Conservation (phyloP, 2,888 invertebrate species). For the Drosophila nigritarsus region DNA sequence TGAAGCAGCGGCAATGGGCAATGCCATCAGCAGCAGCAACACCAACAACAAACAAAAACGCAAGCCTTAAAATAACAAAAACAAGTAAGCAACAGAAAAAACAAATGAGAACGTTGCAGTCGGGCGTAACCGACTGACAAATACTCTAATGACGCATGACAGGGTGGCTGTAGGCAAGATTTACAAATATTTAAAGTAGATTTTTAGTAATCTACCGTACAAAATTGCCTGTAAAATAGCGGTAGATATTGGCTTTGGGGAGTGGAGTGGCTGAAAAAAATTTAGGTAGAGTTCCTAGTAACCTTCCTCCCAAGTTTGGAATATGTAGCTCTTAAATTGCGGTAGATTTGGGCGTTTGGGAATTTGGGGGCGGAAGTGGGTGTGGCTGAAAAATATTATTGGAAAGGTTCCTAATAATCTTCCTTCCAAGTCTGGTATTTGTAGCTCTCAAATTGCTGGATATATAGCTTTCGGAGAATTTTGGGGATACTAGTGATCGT, state of each 20-base stretch:
- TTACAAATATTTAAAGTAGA: background rate
- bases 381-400: too few species aligned
- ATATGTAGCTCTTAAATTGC: background rate
- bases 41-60: conserved; percentile 20
- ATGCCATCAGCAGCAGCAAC: conserved; percentile 7
- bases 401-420: too few species aligned
- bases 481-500: too few species aligned
- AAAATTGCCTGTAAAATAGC: too few species aligned
- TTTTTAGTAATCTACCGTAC: background rate
- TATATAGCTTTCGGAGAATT: too few species aligned
- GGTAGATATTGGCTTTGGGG: too few species aligned
- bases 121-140: background rate
- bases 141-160: background rate
- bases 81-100: conserved; percentile 14
- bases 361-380: background rate
- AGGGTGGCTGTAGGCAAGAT: background rate
- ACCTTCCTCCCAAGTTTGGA: background rate
- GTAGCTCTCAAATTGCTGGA: too few species aligned
- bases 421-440: too few species aligned
- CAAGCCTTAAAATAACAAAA: conserved; percentile 17
- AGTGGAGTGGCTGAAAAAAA: too few species aligned
- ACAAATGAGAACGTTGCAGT: background rate
- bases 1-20: conserved; percentile 45
- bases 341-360: background rate
- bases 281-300: too few species aligned